Evolutionary conservation across 2,113 vertebrate species (phyloP), one percentile per base, ranked within the genome.

Genomic region (Lipophrys pholis): DNA sequence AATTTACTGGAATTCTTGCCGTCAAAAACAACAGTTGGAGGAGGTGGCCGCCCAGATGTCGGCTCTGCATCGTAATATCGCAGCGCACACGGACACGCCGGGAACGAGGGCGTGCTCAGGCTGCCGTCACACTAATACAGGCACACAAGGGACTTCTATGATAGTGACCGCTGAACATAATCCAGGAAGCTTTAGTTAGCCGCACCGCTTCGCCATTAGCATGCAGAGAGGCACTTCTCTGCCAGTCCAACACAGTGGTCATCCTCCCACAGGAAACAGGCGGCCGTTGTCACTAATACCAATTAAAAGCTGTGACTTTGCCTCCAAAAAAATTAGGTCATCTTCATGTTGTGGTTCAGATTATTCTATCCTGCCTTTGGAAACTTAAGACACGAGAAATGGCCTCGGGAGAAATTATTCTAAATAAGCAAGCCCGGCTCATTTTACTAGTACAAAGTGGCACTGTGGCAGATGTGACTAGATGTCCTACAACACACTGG

Each of bases 281-380:
- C 0, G 5, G 71, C 68, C 58, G 78, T 84, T 65, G 82, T 82
- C 84, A 70, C 82, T 67, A 73, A 84, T 70, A 59, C 82, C 80
- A 87, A 89, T 88, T 91, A 85, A 87, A 87, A 86, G 73, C 82
- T 87, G 63, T 69, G 83, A 90, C 88, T 87, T 86, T 84, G 80
- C 56, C 66, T 17, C 61, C 78, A 71, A 82, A 78, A 82, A 78
- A 82, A 82, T 59, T 69, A 81, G 80, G 82, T 87, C 81, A 81
- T 77, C 71, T 59, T 76, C 48, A 42, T 62, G 71, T 61, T 79
- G 75, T 50, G 74, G 82, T 79, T 57, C 49, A 38, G 50, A 67
- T 50, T 64, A 43, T 38, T 4, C 54, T 7, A 3, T 10, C 51
- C 66, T 51, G 79, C 77, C 54, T 64, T 56, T n/a, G 61, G 40